Conservation (phyloP, 2,888 invertebrate genomes). For the Epirrhoe tristata region DNA sequence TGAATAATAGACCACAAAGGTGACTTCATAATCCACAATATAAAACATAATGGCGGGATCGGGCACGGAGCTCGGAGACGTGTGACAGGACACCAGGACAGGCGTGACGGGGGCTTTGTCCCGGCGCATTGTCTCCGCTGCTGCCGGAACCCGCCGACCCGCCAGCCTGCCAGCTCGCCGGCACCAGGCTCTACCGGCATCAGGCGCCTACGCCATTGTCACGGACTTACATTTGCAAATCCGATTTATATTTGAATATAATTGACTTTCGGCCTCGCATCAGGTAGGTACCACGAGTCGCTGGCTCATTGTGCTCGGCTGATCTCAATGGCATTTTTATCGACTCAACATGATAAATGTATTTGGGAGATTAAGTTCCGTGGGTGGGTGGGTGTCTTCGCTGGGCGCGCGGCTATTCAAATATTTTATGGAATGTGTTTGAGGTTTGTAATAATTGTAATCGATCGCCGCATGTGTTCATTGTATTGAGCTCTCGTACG, state of each 20-base stretch:
- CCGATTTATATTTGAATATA: constrained; percentile 86
- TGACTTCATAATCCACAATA: constrained; percentile 66
- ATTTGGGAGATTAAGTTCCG: constrained; percentile 78
- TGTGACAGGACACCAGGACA: constrained; percentile 46
- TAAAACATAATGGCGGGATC: constrained; percentile 55
- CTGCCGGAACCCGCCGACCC: constrained; percentile 38
- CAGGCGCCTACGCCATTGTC: constrained; percentile 79
- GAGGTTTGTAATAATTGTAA: constrained; percentile 38
- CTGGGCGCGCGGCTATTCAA: constrained; percentile 59
- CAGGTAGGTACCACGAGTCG: constrained; percentile 70
- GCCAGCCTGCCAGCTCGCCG: constrained; percentile 46
- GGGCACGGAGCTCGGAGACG: constrained; percentile 47
- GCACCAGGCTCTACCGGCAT: constrained; percentile 27
- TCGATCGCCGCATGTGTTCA: constrained; percentile 42
- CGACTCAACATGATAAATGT: constrained; percentile 83
- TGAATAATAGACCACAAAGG: constrained; percentile 55
- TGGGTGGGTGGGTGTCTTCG: constrained; percentile 67
- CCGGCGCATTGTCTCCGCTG: constrained; percentile 53
- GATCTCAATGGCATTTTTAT: constrained; percentile 83
- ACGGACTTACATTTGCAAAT: constrained; percentile 82
- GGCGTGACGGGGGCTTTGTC: constrained; percentile 56
- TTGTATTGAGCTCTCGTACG: constrained; percentile 11
- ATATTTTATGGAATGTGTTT: constrained; percentile 52
- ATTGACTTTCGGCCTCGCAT: constrained; percentile 82
- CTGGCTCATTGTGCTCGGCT: constrained; percentile 73